Evolutionary conservation across 2,113 vertebrate genomes (phyloP).

Genomic region (Gnathonemus longibarbis): DNA sequence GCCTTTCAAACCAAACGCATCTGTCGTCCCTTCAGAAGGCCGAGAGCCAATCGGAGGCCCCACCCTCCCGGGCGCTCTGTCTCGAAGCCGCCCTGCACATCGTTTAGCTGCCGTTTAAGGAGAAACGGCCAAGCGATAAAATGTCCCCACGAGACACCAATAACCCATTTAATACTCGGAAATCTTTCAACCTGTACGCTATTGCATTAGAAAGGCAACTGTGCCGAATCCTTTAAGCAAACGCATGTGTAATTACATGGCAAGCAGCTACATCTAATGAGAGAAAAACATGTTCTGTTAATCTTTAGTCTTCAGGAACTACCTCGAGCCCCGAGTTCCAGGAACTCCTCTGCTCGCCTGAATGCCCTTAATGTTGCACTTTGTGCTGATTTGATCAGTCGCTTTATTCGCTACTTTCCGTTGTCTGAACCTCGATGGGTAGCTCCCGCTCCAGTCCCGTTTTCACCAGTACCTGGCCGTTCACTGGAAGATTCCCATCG

Average conservation of each 20-base stretch:
- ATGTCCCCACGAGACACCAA: background rate
- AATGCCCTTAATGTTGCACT: background rate
- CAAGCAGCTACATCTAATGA: background rate
- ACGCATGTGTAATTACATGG: background rate
- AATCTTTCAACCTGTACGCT: background rate
- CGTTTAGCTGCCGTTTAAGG: background rate
- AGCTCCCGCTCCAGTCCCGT: background rate
- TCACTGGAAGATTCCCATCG: background rate
- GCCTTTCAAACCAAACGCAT: background rate
- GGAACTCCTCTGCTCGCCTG: background rate
- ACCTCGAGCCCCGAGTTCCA: background rate
- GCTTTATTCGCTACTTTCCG: background rate
- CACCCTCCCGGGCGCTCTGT: background rate
- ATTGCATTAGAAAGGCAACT: background rate
- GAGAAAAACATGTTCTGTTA: background rate
- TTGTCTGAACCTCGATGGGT: background rate
- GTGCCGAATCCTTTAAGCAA: background rate
- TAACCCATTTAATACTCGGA: background rate
- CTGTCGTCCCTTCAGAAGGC: background rate
- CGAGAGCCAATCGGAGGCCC: background rate
- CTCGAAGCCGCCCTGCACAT: background rate
- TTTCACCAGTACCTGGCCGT: background rate
- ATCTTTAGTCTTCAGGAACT: background rate
- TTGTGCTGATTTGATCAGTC: background rate
- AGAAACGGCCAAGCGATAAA: background rate